Evolutionary conservation across 1,140 invertebrate genomes (phyloP).

Genomic region (Megathymus violae): DNA sequence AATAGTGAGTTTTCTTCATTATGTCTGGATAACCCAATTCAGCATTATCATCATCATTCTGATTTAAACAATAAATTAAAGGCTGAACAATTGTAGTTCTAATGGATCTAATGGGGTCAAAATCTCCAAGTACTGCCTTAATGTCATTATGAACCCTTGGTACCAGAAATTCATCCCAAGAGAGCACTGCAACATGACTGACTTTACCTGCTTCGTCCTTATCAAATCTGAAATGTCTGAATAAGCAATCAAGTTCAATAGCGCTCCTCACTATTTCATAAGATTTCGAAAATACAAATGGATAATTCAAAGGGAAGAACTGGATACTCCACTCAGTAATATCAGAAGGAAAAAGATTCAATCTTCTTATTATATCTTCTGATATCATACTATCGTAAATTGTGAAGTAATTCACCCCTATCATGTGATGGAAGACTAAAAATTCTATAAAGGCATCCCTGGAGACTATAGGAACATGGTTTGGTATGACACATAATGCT

Average conservation of each 20-base stretch:
- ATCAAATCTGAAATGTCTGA: conserved; percentile 79
- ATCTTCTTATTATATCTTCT: conserved; percentile 80
- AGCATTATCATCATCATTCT: conserved; percentile 76
- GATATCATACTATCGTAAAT: conserved; percentile 84
- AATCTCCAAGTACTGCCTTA: conserved; percentile 69
- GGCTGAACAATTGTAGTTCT: conserved; percentile 61
- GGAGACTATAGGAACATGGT: conserved; percentile 74
- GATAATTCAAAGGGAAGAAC: conserved; percentile 83
- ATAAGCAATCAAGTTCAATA: conserved; percentile 87
- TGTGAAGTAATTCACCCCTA: conserved; percentile 84
- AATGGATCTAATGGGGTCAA: conserved; percentile 70
- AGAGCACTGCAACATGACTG: conserved; percentile 83
- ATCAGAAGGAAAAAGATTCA: conserved; percentile 81
- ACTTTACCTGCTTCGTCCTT: conserved; percentile 77
- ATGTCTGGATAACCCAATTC: conserved; percentile 76
- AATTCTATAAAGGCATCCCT: conserved; percentile 84
- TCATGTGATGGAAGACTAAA: conserved; percentile 84
- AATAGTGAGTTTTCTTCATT: conserved; percentile 80
- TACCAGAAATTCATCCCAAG: conserved; percentile 87
- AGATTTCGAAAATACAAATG: conserved; percentile 77
- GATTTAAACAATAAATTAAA: conserved; percentile 77
- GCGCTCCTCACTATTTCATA: conserved; percentile 79
- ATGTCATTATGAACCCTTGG: conserved; percentile 83
- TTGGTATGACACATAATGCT: conserved; percentile 83
- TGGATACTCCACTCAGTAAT: conserved; percentile 82